A percentile compares a stretch with the other conserved stretches of the same genome.
phyloP scores from a whole-genome alignment of 2,888 invertebrate genomes.

The Drosophila testacea region DNA sequence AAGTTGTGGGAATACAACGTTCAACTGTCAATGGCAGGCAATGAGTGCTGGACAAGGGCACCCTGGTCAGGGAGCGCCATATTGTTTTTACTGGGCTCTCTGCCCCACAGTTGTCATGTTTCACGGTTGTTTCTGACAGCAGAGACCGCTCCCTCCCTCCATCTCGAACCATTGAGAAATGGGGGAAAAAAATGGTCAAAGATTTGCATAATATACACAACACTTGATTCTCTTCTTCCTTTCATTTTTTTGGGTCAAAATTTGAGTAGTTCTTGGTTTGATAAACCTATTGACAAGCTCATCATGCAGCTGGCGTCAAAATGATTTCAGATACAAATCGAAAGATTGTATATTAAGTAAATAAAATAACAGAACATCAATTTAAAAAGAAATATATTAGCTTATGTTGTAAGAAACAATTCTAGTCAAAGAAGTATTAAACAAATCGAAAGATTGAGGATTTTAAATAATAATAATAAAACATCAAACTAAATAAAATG shows the following conservation, averaged over 20 bases:
- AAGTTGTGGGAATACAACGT: slow-evolving; percentile 68
- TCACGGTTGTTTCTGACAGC: slow-evolving; percentile 77
- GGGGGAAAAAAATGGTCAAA: slow-evolving; percentile 52
- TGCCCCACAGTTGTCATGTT: slow-evolving; percentile 70
- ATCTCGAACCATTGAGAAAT: not conserved
- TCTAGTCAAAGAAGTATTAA: too few species aligned
- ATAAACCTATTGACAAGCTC: slow-evolving; percentile 76
- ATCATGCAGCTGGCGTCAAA: slow-evolving; percentile 51
- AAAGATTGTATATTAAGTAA: not conserved
- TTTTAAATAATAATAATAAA: too few species aligned
- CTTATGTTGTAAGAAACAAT: too few species aligned
- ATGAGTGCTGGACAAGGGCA: slow-evolving; percentile 47
- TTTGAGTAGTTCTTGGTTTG: slow-evolving; percentile 65
- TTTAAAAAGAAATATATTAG: not conserved
- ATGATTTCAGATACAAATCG: slow-evolving; percentile 17
- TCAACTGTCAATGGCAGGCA: slow-evolving; percentile 74
- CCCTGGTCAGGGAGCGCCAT: slow-evolving; percentile 62
- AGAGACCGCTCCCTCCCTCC: slow-evolving; percentile 15
- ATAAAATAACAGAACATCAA: not conserved
- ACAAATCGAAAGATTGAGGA: too few species aligned
- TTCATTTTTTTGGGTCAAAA: slow-evolving; percentile 57
- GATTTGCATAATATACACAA: slow-evolving; percentile 77
- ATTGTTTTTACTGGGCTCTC: slow-evolving; percentile 71
- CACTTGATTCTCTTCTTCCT: slow-evolving; percentile 59
- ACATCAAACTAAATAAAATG: too few species aligned